Conservation (phyloP, 2,797 vertebrate genomes). For the Myripristis murdjan region DNA sequence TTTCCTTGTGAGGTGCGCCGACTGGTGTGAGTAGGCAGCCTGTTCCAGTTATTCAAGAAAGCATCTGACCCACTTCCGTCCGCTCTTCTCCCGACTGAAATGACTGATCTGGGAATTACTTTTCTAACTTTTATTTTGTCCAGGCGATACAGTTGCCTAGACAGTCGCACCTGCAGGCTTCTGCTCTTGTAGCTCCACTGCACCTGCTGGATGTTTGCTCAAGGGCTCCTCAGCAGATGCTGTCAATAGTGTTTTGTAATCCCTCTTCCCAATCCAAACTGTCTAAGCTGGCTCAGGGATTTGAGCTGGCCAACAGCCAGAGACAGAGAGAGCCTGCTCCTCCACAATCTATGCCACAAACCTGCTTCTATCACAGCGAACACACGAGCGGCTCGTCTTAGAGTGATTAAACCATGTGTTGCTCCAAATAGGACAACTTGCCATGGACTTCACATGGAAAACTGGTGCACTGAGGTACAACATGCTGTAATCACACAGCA, state of each 20-base stretch:
- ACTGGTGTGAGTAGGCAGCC: conserved; percentile 69
- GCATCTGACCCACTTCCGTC: not conserved
- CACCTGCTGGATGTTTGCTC: no score
- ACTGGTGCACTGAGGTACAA: conserved; percentile 25
- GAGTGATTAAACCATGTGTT: not conserved
- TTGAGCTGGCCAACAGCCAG: no score
- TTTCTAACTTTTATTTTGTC: not conserved
- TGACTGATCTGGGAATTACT: not conserved
- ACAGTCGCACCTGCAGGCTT: not conserved
- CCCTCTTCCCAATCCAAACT: not conserved
- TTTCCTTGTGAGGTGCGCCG: conserved; percentile 77
- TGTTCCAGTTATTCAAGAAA: conserved; percentile 24
- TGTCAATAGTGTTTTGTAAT: not conserved
- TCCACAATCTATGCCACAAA: no score
- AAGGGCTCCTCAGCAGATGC: no score
- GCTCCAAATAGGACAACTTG: conserved; percentile 7
- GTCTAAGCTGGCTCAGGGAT: no score
- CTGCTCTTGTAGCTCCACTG: no score
- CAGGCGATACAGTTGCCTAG: not conserved
- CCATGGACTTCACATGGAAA: conserved; percentile 4
- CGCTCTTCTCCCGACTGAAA: not conserved
- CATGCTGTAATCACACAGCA: conserved; percentile 21
- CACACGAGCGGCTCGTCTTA: no score
- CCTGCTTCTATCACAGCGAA: no score
- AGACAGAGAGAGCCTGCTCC: no score